Evolutionary conservation across 2,113 vertebrate species (phyloP).

Genomic region (Paradoxurus hermaphroditus): DNA sequence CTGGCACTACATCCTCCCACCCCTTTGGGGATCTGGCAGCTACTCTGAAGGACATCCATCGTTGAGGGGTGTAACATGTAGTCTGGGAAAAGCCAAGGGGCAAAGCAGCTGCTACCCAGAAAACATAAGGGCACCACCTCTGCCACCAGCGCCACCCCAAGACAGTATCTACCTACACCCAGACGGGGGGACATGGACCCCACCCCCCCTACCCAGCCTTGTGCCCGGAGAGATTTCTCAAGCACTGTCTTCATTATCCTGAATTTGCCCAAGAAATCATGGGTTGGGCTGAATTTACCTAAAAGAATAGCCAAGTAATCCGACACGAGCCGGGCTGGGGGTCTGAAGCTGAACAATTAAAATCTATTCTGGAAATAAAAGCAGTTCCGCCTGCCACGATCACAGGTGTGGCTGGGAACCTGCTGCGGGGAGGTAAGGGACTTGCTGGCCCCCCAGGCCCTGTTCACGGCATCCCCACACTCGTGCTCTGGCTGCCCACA

Average conservation of each 20-base stretch:
- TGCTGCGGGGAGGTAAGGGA: fast-evolving
- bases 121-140: neutral
- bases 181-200: fast-evolving
- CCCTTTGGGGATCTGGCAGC: neutral
- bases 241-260: too few relatives aligned
- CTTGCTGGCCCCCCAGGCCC: neutral
- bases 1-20: neutral
- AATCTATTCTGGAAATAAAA: neutral
- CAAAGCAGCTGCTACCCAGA: neutral
- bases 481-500: neutral
- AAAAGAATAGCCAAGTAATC: too few relatives aligned
- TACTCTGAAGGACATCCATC: neutral
- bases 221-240: neutral
- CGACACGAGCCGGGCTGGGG: neutral
- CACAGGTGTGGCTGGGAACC: neutral
- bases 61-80: neutral
- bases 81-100: neutral
- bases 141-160: fast-evolving
- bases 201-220: fast-evolving
- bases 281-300: neutral
- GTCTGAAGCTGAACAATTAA: neutral
- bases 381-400: neutral
- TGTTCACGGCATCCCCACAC: fast-evolving
- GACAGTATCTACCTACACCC: neutral
- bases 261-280: neutral